Percentiles rank a stretch among this genome's conserved stretches.
Conservation (phyloP, 2,113 vertebrate species). For the Cinclus cinclus region DNA sequence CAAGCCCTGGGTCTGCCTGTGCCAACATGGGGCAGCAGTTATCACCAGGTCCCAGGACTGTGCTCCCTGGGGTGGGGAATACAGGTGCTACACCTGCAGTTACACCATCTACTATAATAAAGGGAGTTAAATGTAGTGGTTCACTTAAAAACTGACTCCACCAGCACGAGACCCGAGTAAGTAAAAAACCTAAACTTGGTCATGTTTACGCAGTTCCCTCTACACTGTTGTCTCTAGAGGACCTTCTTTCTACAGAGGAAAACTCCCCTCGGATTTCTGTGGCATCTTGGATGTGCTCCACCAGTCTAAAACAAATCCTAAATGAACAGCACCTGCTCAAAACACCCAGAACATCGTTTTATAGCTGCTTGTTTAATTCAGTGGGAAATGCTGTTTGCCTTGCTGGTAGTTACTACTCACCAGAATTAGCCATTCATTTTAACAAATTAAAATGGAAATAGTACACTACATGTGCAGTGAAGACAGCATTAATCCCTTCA, state of each 20-base stretch:
- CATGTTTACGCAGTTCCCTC: neutral
- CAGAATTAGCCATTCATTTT: neutral
- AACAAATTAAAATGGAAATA: neutral
- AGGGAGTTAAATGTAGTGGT: neutral
- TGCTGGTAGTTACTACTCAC: neutral
- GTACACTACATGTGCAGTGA: neutral
- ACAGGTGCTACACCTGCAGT: neutral
- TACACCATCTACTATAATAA: neutral
- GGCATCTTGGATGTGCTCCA: neutral
- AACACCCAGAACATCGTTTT: neutral
- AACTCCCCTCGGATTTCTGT: neutral
- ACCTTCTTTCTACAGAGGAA: neutral
- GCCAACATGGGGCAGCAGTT: neutral
- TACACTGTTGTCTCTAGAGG: neutral
- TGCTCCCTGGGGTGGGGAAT: fast-evolving
- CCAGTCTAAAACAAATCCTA: neutral
- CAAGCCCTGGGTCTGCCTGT: neutral
- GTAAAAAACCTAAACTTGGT: neutral
- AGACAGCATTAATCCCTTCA: neutral
- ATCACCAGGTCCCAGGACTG: neutral
- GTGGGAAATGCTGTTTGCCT: neutral
- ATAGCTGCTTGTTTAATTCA: neutral
- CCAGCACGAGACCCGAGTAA: neutral
- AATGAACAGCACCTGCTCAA: neutral
- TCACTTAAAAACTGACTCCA: neutral